phyloP scores from a whole-genome alignment of 92 coral and sea anemone species.

The Palythoa heliodiscus region DNA sequence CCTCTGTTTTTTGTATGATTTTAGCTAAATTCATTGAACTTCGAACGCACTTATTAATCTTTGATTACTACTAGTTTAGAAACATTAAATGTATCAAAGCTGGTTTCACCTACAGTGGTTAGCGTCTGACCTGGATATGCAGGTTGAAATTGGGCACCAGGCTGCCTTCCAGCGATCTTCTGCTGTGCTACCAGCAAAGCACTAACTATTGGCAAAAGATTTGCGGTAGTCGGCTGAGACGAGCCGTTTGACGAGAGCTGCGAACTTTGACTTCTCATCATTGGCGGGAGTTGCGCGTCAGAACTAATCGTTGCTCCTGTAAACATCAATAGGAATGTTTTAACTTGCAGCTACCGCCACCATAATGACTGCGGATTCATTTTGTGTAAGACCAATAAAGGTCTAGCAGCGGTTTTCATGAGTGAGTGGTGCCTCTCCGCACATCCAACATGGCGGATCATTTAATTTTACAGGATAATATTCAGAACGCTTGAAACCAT shows the following conservation, averaged over 20 bases:
- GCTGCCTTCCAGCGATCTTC: constrained; percentile 33
- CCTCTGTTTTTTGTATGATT: too few species aligned
- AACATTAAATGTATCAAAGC: background rate
- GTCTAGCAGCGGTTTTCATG: too few species aligned
- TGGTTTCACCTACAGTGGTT: background rate
- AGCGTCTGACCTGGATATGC: constrained; percentile 24
- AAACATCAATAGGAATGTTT: background rate
- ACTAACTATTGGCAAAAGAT: constrained; percentile 28
- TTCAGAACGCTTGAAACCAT: too few species aligned
- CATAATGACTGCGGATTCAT: too few species aligned
- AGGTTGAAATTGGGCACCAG: constrained; percentile 33
- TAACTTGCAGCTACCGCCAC: too few species aligned
- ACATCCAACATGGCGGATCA: too few species aligned
- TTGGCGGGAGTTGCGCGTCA: constrained; percentile 32
- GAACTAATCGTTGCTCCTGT: constrained; percentile 35
- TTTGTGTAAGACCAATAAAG: too few species aligned
- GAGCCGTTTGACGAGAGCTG: constrained; percentile 18
- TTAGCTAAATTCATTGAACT: too few species aligned
- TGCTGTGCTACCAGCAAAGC: constrained; percentile 41
- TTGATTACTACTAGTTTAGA: too few species aligned
- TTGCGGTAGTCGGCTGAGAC: constrained; percentile 19
- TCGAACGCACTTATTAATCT: too few species aligned
- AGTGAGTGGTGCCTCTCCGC: too few species aligned
- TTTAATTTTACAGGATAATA: too few species aligned
- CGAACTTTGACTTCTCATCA: constrained; percentile 34